A percentile compares a stretch with the other conserved stretches of the same genome.
These are phyloP conservation scores for Ichneumoninae sp. DNA, from an alignment of 2,888 invertebrate species.

Conservation along the genomic window DNA sequence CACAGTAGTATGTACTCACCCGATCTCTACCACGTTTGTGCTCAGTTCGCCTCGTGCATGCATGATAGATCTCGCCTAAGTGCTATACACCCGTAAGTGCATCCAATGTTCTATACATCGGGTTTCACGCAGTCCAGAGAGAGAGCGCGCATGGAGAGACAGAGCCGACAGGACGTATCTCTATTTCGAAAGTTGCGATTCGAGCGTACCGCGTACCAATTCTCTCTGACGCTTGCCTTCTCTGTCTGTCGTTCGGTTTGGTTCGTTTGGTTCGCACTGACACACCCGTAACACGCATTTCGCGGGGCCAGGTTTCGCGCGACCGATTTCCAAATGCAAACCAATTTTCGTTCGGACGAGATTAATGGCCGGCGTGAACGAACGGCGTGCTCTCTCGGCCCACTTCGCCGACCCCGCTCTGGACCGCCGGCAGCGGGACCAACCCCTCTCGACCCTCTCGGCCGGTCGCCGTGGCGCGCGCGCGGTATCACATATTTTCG, in stretches of 20 bases:
- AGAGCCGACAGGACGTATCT: not conserved
- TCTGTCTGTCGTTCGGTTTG: constrained; percentile 8
- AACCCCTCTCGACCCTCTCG: constrained; percentile 27
- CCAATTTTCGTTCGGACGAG: constrained; percentile 77
- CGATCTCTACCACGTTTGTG: constrained; percentile 15
- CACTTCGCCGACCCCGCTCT: constrained; percentile 35
- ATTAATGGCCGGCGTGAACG: constrained; percentile 77
- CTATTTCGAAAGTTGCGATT: constrained; percentile 38
- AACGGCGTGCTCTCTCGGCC: constrained; percentile 67
- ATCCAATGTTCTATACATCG: constrained; percentile 10
- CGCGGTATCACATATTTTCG: constrained; percentile 78
- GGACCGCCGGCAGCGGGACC: constrained; percentile 24
- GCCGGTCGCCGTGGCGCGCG: constrained; percentile 2
- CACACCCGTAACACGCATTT: constrained; percentile 54
- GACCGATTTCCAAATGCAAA: constrained; percentile 77
- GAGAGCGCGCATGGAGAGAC: not conserved
- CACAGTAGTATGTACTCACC: constrained; percentile 2
- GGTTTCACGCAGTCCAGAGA: not conserved
- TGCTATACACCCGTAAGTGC: constrained; percentile 9
- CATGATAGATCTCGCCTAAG: constrained; percentile 26
- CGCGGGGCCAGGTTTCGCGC: constrained; percentile 48
- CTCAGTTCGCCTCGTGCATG: not conserved
- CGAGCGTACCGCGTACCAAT: constrained; percentile 1
- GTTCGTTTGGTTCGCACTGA: constrained; percentile 42
- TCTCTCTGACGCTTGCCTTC: constrained; percentile 20